Percentiles rank a stretch among this genome's conserved stretches.
Evolutionary conservation across 1,140 invertebrate genomes (phyloP).

Genomic region (Bombus soroeensis): DNA sequence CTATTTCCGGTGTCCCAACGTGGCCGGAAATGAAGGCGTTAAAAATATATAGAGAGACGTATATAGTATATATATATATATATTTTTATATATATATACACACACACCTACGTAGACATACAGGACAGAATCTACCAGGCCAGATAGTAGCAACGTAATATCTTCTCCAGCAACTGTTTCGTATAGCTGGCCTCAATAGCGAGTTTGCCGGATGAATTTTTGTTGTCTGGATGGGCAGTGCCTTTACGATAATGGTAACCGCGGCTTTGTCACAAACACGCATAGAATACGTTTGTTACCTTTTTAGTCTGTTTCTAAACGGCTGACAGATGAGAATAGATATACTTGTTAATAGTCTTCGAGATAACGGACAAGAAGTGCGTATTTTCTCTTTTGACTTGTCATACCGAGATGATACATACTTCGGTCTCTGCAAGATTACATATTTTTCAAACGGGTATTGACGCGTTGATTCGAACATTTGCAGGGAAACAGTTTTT

Average conservation of each 20-base stretch:
- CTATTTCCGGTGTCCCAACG: slow-evolving; percentile 81
- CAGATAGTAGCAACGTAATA: slow-evolving; percentile 68
- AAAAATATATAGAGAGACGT: slow-evolving; percentile 45
- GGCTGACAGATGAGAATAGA: not conserved
- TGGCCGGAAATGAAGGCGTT: slow-evolving; percentile 81
- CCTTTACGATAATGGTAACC: slow-evolving; percentile 4
- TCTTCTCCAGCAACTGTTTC: slow-evolving; percentile 45
- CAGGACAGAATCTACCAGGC: slow-evolving; percentile 21
- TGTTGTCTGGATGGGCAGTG: not conserved
- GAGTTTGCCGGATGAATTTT: slow-evolving; percentile 32
- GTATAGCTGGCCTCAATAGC: slow-evolving; percentile 57
- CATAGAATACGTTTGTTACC: not conserved
- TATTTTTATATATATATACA: not conserved
- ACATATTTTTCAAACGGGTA: too few relatives aligned
- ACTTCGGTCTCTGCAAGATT: too few relatives aligned
- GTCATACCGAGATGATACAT: too few relatives aligned
- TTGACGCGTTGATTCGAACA: too few relatives aligned
- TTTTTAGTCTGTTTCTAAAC: not conserved
- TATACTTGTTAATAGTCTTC: too few relatives aligned
- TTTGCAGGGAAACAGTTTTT: too few relatives aligned
- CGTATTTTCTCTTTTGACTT: too few relatives aligned
- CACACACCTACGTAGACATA: slow-evolving; percentile 9
- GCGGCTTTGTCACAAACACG: too few relatives aligned
- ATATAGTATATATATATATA: not conserved
- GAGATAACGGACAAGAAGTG: too few relatives aligned